Evolutionary conservation across 2,797 vertebrate genomes (phyloP).

Genomic region (Rhynchotus rufescens): DNA sequence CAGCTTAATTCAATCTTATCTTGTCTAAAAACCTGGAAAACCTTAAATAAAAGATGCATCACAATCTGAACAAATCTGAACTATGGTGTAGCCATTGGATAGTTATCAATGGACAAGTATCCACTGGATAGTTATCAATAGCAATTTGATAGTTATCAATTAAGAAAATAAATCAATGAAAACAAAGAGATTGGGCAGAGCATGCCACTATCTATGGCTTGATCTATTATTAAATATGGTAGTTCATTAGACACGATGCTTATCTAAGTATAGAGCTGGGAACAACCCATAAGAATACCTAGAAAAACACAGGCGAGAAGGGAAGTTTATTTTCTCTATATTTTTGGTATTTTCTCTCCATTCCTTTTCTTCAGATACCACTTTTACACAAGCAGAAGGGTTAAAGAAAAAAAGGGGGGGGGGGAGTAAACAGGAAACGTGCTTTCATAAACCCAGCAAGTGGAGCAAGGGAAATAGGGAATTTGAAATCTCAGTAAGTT

Average conservation of each 20-base stretch:
- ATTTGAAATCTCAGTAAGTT: neutral
- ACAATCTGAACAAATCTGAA: neutral
- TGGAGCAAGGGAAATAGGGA: neutral
- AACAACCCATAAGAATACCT: neutral
- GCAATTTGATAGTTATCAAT: no score
- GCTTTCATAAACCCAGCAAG: neutral
- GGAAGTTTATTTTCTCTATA: neutral
- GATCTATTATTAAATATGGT: neutral
- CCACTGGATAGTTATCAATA: no score
- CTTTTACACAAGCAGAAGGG: neutral
- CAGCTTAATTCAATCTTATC: neutral
- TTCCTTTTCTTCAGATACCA: neutral
- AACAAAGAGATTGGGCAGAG: neutral
- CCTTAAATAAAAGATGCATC: neutral
- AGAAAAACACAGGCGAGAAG: neutral
- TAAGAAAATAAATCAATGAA: neutral
- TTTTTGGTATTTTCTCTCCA: neutral
- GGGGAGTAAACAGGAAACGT: neutral
- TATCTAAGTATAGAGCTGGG: fast-evolving
- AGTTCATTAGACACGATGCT: neutral
- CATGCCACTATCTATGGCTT: neutral
- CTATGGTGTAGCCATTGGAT: neutral
- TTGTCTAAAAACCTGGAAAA: neutral
- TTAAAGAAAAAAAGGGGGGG: neutral
- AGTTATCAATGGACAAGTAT: neutral